Evolutionary conservation across 1,140 invertebrate species (phyloP).

Genomic region (Drosophila micromelanica): DNA sequence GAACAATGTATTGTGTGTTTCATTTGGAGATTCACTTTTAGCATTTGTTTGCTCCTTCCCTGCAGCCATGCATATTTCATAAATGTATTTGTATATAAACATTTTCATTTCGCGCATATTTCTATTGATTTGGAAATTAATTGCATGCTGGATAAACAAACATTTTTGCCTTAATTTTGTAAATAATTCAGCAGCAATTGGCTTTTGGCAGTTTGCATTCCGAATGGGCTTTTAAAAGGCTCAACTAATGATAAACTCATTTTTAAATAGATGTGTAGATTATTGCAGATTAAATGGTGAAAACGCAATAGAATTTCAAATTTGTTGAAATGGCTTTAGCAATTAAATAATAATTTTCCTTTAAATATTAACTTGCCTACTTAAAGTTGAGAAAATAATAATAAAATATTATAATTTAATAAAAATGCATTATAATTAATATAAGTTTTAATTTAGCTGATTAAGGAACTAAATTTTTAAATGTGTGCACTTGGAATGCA

Average conservation of each 20-base stretch:
- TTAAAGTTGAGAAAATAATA: no score
- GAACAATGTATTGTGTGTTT: conserved; percentile 11
- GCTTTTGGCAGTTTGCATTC: conserved; percentile 9
- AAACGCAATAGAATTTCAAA: no score
- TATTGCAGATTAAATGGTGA: background rate
- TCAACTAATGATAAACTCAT: conserved; percentile 2
- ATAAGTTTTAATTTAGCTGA: no score
- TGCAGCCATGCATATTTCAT: conserved; percentile 29
- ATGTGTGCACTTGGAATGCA: no score
- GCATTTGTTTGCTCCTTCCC: conserved; percentile 6
- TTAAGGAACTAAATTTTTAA: no score
- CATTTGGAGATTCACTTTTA: conserved; percentile 22
- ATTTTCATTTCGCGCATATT: conserved; percentile 31
- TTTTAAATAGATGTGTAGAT: background rate
- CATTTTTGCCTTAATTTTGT: conserved; percentile 14
- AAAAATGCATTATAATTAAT: no score
- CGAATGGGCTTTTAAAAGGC: background rate
- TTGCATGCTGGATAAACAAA: conserved; percentile 45
- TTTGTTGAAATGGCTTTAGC: no score
- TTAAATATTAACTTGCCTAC: no score
- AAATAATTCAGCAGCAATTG: conserved; percentile 32
- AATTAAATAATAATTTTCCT: no score
- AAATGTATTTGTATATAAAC: conserved; percentile 22
- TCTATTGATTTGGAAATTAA: conserved; percentile 47
- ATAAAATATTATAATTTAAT: no score